Evolutionary conservation across 2,888 invertebrate genomes (phyloP), one percentile per base, ranked within the genome.

Genomic region (Chymomyza amoena): DNA sequence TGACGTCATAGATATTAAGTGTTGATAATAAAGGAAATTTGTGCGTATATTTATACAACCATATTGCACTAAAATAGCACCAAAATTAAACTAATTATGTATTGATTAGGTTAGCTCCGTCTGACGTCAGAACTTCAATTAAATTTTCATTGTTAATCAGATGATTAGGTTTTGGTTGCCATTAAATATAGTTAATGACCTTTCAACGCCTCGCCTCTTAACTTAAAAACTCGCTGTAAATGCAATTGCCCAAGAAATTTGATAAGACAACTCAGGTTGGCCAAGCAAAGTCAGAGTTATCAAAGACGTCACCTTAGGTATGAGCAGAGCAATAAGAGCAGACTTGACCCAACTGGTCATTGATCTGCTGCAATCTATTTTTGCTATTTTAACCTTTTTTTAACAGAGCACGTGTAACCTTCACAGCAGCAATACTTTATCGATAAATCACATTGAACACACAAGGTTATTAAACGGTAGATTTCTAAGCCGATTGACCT

Each of bases 221-320:
- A 62, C 64, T 61, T 28, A 20, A 50, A 16, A 60, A 45, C 39
- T 66, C n/a, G 20, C 60, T 45, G 16, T 61, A 61, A 73, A 66
- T 67, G 61, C 4, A 64, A 70, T 77, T 75, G 86, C 77, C 77
- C 86, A 76, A 84, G 82, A 81, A 86, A 86, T 81, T 84, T 75
- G 81, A 86, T 86, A 86, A 85, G 82, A 70, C 79, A 72, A 25
- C 25, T 25, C 0, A 25, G 4, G 25, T 4, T 25, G n/a, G 18
- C 0, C 6, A 36, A 36, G 3, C 36, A 36, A 36, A 36, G 9
- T 36, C 7, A 25, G 25, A 25, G 25, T 4, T 4, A 2, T 2
- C 25, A 25, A 25, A 25, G 1, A 25, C 25, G 25, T 2, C 4
- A 25, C 1, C 25, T 25, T 25, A 25, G 4, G 0, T 25, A 25